Percentiles rank a stretch among this genome's conserved stretches.
phyloP scores from a whole-genome alignment of 2,797 vertebrate genomes.

The Rhincodon typus region DNA sequence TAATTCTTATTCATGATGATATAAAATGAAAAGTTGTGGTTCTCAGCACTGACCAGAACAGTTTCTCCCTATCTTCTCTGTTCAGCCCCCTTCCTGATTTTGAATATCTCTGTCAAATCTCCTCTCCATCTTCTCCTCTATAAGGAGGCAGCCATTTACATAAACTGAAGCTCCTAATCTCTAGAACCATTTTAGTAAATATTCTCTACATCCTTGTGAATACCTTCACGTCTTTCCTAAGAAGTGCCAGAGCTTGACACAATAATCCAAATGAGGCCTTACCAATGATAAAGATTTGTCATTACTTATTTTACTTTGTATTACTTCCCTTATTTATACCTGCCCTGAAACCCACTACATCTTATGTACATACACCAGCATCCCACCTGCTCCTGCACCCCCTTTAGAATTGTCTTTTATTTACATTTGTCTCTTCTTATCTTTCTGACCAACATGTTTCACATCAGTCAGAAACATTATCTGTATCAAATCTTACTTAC shows the following conservation, averaged over 20 bases:
- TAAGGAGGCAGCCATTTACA: no score
- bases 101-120: not conserved
- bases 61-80: not conserved
- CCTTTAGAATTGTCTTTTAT: not conserved
- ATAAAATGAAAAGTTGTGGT: no score
- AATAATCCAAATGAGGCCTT: no score
- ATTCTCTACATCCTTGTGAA: not conserved
- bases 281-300: no score
- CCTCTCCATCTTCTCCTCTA: not conserved
- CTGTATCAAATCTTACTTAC: not conserved
- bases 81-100: not conserved
- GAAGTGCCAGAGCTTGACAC: no score
- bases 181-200: not conserved
- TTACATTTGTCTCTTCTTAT: not conserved
- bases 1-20: no score
- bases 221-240: no score
- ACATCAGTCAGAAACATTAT: not conserved
- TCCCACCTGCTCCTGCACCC: not conserved
- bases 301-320: no score
- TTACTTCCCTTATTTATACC: no score
- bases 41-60: not conserved
- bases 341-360: no score
- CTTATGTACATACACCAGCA: no score
- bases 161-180: not conserved
- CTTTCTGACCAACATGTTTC: not conserved